Base-by-base conservation (phyloP, 2,797 vertebrate species). In the Cirrhinus molitorella region DNA sequence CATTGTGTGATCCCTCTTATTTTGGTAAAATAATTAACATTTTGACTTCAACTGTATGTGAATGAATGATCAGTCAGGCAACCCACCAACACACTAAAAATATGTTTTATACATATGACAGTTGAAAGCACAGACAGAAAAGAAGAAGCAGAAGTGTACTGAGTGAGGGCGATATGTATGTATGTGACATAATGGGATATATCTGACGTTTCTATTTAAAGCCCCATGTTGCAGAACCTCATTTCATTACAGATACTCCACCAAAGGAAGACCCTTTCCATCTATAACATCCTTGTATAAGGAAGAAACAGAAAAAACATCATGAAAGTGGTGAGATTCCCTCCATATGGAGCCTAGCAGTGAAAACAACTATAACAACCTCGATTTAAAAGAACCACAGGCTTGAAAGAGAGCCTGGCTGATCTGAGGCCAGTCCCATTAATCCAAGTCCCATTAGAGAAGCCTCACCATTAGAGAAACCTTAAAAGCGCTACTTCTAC, bases 41-140 rank as follows among this genome's bases (percentile, higher is more conserved):
- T 34, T 34, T 34, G 31, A 34, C 4, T 34, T 34, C 31, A 34
- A 34, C 31, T 34, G 31, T 34, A 34, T 55, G 53, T n/a, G 21
- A 57, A 57, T 57, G 23, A 11, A 71, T 71, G 8, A 49, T 19
- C 19, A 53, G 47, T 34, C 12, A 73, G 71, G 19, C 28, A 73
- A 53, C 17, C 28, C 49, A 73, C 3, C 51, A 34, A 34, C 31
- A 34, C 31, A 34, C 31, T n/a, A 34, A 67, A 49, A 74, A 73
- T 17, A 19, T 5, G 1, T 49, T 19, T 23, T 16, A 34, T 34
- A 72, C 31, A 37, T 37, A 4, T 37, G 49, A 5, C 87, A 73
- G 21, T 65, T n/a, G 28, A 88, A 83, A 77, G 88, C 89, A 90
- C 87, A 88, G 49, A 51, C 71, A 77, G 88, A 79, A 89, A 61